Percentiles rank a stretch among this genome's conserved stretches.
Conservation (phyloP, 2,113 vertebrate genomes). For the Ariopsis seemanni region DNA sequence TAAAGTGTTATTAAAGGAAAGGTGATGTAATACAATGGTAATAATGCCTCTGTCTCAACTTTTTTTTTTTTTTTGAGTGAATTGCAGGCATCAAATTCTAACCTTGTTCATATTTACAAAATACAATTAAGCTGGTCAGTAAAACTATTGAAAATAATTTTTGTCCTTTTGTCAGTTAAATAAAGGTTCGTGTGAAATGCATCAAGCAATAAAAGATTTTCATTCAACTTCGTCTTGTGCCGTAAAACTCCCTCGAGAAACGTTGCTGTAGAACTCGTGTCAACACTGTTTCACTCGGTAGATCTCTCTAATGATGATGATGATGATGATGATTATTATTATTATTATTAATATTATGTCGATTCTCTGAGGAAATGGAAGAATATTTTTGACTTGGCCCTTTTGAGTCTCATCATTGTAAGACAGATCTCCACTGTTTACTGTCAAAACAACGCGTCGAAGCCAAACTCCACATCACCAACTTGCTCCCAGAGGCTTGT, state of each 20-base stretch:
- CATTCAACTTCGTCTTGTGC: too few species aligned
- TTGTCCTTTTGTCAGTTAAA: too few species aligned
- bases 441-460: conserved; percentile 45
- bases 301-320: neutral
- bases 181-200: neutral
- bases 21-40: too few species aligned
- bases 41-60: too few species aligned
- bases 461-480: conserved; percentile 47
- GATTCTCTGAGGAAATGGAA: neutral
- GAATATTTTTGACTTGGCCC: neutral
- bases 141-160: too few species aligned
- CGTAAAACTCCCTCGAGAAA: neutral
- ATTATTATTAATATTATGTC: neutral
- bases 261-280: neutral
- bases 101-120: too few species aligned
- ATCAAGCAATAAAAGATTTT: neutral
- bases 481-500: conserved; percentile 42
- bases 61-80: too few species aligned
- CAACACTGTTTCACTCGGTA: neutral
- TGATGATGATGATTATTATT: neutral
- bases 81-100: too few species aligned
- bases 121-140: too few species aligned
- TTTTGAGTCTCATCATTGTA: conserved; percentile 28
- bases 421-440: conserved; percentile 45
- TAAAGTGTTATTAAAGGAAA: too few species aligned